Conservation (phyloP, 2,113 vertebrate species). For the Stigmatopora nigra region DNA sequence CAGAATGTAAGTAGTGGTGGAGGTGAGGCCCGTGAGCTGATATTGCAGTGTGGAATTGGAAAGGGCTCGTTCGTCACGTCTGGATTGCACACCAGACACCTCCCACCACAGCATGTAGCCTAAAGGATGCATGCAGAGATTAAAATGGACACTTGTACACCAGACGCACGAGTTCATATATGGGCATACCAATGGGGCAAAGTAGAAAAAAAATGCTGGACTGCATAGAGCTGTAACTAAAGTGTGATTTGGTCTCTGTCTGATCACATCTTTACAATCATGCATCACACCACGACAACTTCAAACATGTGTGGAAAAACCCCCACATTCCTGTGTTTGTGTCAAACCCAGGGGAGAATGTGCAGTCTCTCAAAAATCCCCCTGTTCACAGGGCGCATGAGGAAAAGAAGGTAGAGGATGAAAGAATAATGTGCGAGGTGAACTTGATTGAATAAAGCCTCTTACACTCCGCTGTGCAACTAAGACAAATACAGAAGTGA, state of each 20-base stretch:
- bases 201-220: constrained; percentile 15
- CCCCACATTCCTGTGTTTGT: constrained; percentile 31
- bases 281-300: constrained; percentile 52
- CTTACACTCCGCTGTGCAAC: constrained; percentile 21
- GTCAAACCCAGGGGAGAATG: constrained; percentile 44
- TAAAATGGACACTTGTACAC: constrained; percentile 26
- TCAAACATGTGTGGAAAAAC: constrained; percentile 25
- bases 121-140: constrained; percentile 47
- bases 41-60: constrained; percentile 80
- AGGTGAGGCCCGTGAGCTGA: constrained; percentile 81
- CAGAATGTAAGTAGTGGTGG: constrained; percentile 85
- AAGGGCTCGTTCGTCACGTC: constrained; percentile 67
- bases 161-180: background rate
- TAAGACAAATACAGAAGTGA: constrained; percentile 14
- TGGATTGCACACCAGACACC: constrained; percentile 73
- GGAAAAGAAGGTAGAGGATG: constrained; percentile 50
- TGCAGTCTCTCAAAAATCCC: constrained; percentile 50
- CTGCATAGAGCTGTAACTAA: constrained; percentile 22
- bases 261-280: constrained; percentile 52
- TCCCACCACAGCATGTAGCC: constrained; percentile 89
- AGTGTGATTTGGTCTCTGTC: constrained; percentile 46
- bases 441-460: constrained; percentile 48
- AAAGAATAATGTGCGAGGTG: constrained; percentile 58
- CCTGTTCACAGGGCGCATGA: constrained; percentile 45
- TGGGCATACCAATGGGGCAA: constrained; percentile 4